Evolutionary conservation across 2,797 vertebrate species (phyloP).

Genomic region (Melopsittacus undulatus): DNA sequence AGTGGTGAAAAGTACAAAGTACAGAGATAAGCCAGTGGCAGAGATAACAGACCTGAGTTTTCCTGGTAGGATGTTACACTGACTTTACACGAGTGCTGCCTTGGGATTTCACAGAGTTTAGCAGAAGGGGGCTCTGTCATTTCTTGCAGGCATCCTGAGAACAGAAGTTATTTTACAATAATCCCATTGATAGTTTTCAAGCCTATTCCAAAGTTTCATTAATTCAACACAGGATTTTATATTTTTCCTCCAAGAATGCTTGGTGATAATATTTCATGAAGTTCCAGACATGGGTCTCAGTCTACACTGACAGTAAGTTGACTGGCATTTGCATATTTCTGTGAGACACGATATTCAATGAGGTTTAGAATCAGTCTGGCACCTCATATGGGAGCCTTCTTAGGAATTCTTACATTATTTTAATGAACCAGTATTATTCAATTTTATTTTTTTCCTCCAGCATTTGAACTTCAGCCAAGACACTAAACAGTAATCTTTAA

Average conservation of each 20-base stretch:
- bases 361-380: constrained; percentile 62
- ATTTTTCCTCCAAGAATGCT: neutral
- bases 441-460: neutral
- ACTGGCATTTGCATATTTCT: constrained; percentile 59
- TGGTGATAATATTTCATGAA: constrained; percentile 29
- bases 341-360: constrained; percentile 44
- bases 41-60: neutral
- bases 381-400: constrained; percentile 59
- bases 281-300: constrained; percentile 18
- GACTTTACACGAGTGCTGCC: neutral
- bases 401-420: constrained; percentile 55
- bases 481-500: neutral
- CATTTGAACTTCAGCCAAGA: constrained; percentile 44
- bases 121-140: neutral
- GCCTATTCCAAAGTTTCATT: neutral
- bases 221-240: neutral
- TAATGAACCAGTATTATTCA: constrained; percentile 61
- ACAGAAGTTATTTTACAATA: neutral
- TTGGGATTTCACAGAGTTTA: neutral
- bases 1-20: neutral
- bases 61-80: neutral
- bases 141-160: neutral
- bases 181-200: constrained; percentile 13
- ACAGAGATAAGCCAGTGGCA: neutral
- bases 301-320: constrained; percentile 19